Conservation (phyloP, 2,888 invertebrate species). For the Amblyteles armatorius region DNA sequence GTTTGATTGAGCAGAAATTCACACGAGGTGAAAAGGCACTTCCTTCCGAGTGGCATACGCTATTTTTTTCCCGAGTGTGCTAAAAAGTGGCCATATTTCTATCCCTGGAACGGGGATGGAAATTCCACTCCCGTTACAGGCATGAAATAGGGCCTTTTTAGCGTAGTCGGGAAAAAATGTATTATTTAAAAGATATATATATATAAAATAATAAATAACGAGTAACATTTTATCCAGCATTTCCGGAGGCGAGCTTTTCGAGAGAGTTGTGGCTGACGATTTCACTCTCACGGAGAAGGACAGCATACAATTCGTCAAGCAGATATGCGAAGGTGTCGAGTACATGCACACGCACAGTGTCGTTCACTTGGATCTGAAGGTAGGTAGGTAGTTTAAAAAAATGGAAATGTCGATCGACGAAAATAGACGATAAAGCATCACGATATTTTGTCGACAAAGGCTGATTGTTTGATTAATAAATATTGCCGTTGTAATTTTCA, state of each 20-base stretch:
- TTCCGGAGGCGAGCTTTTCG: constrained; percentile 97
- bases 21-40: too few species aligned
- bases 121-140: too few species aligned
- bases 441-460: background rate
- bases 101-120: too few species aligned
- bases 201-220: constrained; percentile 1
- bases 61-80: too few species aligned
- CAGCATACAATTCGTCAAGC: constrained; percentile 93
- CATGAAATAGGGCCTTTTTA: too few species aligned
- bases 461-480: background rate
- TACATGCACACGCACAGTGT: constrained; percentile 95
- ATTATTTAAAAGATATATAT: background rate
- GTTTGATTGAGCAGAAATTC: too few species aligned
- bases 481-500: constrained; percentile 77
- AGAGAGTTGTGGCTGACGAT: constrained; percentile 96
- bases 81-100: too few species aligned
- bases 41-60: too few species aligned
- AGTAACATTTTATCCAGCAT: constrained; percentile 87
- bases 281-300: constrained; percentile 94
- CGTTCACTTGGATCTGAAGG: constrained; percentile 96
- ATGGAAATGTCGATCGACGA: background rate
- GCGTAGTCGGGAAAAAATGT: background rate
- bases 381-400: constrained; percentile 75
- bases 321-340: constrained; percentile 95
- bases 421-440: constrained; percentile 1